Percentiles rank a stretch among this genome's conserved stretches.
Conservation (phyloP, 2,113 vertebrate species). For the Chionis minor region DNA sequence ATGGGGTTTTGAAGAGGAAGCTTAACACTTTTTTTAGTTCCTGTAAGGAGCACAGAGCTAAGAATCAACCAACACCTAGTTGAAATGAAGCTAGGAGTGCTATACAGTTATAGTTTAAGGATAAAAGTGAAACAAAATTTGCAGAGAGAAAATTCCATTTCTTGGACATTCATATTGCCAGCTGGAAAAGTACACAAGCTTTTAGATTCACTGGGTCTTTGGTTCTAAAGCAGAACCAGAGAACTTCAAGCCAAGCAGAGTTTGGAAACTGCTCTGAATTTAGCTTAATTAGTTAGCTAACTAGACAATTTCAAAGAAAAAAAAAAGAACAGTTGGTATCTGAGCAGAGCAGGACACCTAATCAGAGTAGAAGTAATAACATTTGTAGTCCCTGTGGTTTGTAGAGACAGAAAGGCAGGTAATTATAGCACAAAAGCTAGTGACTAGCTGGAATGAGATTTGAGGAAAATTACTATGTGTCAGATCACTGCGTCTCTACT, state of each 20-base stretch:
- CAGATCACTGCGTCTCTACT: neutral
- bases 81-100: neutral
- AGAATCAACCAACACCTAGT: neutral
- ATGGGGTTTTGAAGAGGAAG: neutral
- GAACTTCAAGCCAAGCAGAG: neutral
- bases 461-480: neutral
- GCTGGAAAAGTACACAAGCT: neutral
- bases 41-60: neutral
- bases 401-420: neutral
- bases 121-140: neutral
- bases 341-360: neutral
- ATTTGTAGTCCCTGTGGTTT: neutral
- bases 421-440: conserved; percentile 2
- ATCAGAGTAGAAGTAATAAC: conserved; percentile 17
- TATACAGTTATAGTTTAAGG: neutral
- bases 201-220: neutral
- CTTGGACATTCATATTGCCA: neutral
- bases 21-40: neutral
- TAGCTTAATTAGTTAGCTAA: neutral
- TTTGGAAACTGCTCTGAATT: conserved; percentile 15
- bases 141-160: neutral
- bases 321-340: neutral
- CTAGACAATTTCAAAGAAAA: conserved; percentile 11
- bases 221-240: neutral
- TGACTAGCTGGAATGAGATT: neutral